Evolutionary conservation across 2,888 invertebrate genomes (phyloP), one percentile per base, ranked within the genome.

Genomic region (Idaea aversata): DNA sequence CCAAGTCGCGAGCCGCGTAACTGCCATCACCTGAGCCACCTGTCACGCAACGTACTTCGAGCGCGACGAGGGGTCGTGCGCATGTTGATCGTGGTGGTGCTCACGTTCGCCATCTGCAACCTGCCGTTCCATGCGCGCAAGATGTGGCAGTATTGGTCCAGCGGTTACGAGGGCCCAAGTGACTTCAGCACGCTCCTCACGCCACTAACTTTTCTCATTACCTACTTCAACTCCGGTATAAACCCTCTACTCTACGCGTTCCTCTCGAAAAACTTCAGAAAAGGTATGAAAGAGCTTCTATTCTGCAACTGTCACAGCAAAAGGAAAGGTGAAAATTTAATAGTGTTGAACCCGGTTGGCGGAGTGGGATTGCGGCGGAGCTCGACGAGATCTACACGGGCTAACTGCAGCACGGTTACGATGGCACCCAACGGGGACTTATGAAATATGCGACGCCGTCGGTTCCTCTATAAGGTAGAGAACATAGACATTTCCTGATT

Each of bases 201-300:
- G 10, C 98, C 98, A 0, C 93, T 97, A 69, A 97, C 97, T 34
- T 98, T 97, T 87, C 94, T 98, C 69, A 94, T 97, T 75, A 95
- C 98, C 60, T 98, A 98, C 86, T 95, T 97, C 87, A 98, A 98
- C 93, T 98, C 97, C 16, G 98, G 96, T 62, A 95, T 98, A 71
- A 98, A 98, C 89, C 98, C 98, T 0, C 91, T 98, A 63, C 93
- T 98, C 7, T 98, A 98, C 88, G 98, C 98, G 4, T 97, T 98
- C 84, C 93, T 98, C 64, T 95, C 95, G 5, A 95, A 96, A 70
- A 96, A 97, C 80, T 97, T 97, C 86, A 94, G 97, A 65, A 96
- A 96, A 80, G 97, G 97, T 25, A 97, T 98, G 95, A 94, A 95
- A 69, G 98, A 98, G 85, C 93, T 97, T 34, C 85, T 97, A 57